Conservation (phyloP, 2,113 vertebrate genomes). For the Monarcha castaneiventris region DNA sequence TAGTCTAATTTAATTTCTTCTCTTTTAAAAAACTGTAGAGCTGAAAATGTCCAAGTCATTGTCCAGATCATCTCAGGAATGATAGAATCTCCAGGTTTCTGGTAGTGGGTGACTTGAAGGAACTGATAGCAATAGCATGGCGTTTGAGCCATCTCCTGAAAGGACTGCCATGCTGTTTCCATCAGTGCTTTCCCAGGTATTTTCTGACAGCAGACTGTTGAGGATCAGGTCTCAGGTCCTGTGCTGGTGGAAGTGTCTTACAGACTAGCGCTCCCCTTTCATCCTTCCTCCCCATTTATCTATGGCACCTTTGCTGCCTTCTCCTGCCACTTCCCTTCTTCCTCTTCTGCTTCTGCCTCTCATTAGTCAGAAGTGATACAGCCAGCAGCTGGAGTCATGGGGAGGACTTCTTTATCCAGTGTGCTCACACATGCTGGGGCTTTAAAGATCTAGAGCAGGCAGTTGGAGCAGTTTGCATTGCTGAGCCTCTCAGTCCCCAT, state of each 20-base stretch:
- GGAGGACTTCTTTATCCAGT: slow-evolving; percentile 20
- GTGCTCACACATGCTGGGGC: background rate
- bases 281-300: background rate
- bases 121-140: fast-evolving
- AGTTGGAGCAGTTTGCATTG: background rate
- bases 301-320: background rate
- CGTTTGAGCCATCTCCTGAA: background rate
- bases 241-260: background rate
- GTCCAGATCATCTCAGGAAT: background rate
- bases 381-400: background rate
- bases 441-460: background rate
- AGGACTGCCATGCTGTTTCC: background rate
- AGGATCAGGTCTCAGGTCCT: background rate
- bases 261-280: background rate
- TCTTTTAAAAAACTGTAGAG: background rate
- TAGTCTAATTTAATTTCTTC: background rate
- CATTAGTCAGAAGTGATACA: slow-evolving; percentile 5
- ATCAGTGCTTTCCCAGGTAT: background rate
- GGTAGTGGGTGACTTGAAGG: background rate
- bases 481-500: background rate
- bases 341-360: slow-evolving; percentile 27
- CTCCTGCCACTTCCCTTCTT: background rate
- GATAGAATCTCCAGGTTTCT: background rate
- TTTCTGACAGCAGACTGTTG: background rate
- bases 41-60: background rate